Conservation (phyloP, 2,797 vertebrate genomes). For the Channallabes apus region DNA sequence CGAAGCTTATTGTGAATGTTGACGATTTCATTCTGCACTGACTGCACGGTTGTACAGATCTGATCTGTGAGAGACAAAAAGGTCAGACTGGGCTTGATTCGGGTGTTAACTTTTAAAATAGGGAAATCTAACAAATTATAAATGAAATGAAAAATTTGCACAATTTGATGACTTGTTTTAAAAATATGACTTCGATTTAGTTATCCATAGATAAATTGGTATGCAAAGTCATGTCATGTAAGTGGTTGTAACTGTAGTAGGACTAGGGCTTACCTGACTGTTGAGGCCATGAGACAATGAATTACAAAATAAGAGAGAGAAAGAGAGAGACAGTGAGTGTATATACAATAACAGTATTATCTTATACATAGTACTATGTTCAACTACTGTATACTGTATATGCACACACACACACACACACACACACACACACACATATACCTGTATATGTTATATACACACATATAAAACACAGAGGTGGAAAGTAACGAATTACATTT, state of each 20-base stretch:
- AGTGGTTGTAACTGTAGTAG: not conserved
- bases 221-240: not conserved
- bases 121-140: not conserved
- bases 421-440: too few species aligned
- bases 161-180: not conserved
- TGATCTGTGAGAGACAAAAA: conserved; percentile 45
- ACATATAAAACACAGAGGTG: too few species aligned
- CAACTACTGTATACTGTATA: not conserved
- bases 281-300: conserved; percentile 17
- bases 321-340: not conserved
- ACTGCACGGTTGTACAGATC: conserved; percentile 55
- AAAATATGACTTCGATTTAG: not conserved
- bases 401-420: too few species aligned
- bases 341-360: not conserved
- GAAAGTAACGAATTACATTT: too few species aligned
- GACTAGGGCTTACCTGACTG: conserved; percentile 65
- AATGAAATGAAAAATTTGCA: not conserved
- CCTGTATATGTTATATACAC: too few species aligned
- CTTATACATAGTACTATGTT: not conserved
- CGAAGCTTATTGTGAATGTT: conserved; percentile 66
- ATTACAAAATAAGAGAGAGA: conserved; percentile 19
- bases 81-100: not conserved
- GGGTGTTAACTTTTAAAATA: too few species aligned
- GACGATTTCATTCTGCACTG: conserved; percentile 66
- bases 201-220: not conserved